These are phyloP conservation scores for Leptodactylus fallax DNA, from an alignment of 2,797 vertebrate species.

Conservation along the genomic window DNA sequence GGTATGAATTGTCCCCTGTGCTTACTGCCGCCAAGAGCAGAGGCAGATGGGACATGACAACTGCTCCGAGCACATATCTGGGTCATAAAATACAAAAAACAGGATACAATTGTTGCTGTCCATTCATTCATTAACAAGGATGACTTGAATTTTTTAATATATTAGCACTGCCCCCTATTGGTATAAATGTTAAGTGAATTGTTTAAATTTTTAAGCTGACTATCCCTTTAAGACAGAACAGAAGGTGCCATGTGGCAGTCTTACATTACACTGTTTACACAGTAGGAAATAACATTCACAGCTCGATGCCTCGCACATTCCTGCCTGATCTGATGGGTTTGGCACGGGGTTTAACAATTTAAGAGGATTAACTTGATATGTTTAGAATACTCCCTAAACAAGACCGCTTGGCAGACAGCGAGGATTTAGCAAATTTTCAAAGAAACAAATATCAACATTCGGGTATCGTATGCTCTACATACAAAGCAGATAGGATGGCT, in stretches of 20 bases:
- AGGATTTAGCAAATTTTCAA: neutral
- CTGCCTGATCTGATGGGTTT: conserved; percentile 7
- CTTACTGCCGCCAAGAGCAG: too few relatives aligned
- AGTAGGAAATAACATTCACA: conserved; percentile 14
- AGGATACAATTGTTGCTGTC: neutral
- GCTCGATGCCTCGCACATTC: neutral
- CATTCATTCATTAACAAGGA: neutral
- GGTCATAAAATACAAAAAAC: too few relatives aligned
- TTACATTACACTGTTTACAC: conserved; percentile 17
- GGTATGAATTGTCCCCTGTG: too few relatives aligned
- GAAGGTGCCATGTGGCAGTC: neutral
- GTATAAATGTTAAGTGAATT: too few relatives aligned
- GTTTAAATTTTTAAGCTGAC: neutral
- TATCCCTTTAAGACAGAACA: neutral
- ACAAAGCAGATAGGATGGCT: neutral
- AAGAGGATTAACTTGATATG: conserved; percentile 9
- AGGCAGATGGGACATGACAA: too few relatives aligned
- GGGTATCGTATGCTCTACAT: neutral
- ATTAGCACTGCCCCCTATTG: neutral
- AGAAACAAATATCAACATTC: conserved; percentile 17
- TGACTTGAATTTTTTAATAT: too few relatives aligned
- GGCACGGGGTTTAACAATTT: neutral
- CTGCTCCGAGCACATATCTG: too few relatives aligned
- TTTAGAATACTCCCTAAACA: conserved; percentile 49
- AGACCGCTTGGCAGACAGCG: neutral